Evolutionary conservation across 2,888 invertebrate genomes (phyloP), one percentile per base, ranked within the genome.

Genomic region (Muscina levida): DNA sequence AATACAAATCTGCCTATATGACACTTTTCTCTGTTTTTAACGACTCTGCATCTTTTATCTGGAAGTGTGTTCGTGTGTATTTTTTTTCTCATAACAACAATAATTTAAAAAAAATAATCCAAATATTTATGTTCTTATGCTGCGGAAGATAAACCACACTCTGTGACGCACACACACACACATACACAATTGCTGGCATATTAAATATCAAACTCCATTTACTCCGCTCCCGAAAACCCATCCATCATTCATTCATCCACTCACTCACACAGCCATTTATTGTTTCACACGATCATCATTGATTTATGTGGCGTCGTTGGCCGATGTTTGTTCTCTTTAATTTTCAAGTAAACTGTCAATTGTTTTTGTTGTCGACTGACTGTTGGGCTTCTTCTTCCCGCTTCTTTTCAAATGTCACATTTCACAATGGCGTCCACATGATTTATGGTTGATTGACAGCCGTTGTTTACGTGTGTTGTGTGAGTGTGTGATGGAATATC

Each of bases 391-490:
- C 72, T 31, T 48, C 53, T 67, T 17, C 66, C 2, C 31, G 46
- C 37, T 46, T 31, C 70, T 15, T 65, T 57, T 56, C 66, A 56
- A 56, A 37, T 17, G 19, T 26, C 42, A 53, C 67, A 72, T 65
- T 75, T 75, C 62, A 74, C 77, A 81, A 81, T 81, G 77, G 81
- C 77, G 81, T 77, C 74, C 72, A 26, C n/a, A 56, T 81, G 81
- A 81, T 77, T 81, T 81, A 81, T 81, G 68, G 19, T 31, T 81
- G 81, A 81, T 81, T 81, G 81, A 81, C 74, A 81, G 74, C 77
- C 15, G 72, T 68, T 57, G 74, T 72, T 57, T 62, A 31, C 68
- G 22, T 31, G 67, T 66, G 31, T 31, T 51, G 26, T 8, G 57
- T 57, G 17, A 15, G 1, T 31, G 17, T 37, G 22, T 8, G 13